Conservation (phyloP, 1,140 invertebrate genomes). For the Drosophila tani region DNA sequence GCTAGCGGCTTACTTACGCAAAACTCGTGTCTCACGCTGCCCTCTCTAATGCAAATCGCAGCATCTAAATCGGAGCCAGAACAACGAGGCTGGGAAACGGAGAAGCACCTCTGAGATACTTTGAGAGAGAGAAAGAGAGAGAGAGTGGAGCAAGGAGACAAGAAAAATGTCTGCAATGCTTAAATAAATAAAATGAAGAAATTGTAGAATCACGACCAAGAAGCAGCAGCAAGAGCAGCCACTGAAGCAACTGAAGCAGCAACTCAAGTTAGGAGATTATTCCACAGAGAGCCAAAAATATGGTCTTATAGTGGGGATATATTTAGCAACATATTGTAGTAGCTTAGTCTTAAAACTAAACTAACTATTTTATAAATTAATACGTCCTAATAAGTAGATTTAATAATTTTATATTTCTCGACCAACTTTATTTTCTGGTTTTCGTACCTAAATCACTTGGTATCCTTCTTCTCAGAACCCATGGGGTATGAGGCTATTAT, state of each 20-base stretch:
- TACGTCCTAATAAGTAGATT: not conserved
- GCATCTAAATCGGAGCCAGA: conserved; percentile 29
- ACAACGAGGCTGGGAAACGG: conserved; percentile 17
- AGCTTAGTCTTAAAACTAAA: no score
- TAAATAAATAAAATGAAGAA: conserved; percentile 83
- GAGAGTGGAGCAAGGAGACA: conserved; percentile 29
- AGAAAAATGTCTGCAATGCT: conserved; percentile 77
- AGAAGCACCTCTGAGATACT: conserved; percentile 7
- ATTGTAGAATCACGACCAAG: conserved; percentile 79
- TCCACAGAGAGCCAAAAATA: conserved; percentile 13
- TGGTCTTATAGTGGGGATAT: no score
- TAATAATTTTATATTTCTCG: not conserved
- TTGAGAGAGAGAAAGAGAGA: not conserved
- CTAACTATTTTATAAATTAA: not conserved
- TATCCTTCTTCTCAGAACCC: no score
- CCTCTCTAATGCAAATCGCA: conserved; percentile 55
- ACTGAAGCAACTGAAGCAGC: conserved; percentile 13
- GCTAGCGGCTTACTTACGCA: conserved; percentile 8
- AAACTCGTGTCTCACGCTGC: conserved; percentile 35
- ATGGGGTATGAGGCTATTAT: no score
- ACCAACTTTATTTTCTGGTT: no score
- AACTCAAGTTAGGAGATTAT: conserved; percentile 11
- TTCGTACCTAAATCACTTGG: no score
- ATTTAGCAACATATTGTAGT: no score
- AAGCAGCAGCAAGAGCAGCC: conserved; percentile 20